Evolutionary conservation across 2,113 vertebrate species (phyloP).

Genomic region (Corvus moneduloides): DNA sequence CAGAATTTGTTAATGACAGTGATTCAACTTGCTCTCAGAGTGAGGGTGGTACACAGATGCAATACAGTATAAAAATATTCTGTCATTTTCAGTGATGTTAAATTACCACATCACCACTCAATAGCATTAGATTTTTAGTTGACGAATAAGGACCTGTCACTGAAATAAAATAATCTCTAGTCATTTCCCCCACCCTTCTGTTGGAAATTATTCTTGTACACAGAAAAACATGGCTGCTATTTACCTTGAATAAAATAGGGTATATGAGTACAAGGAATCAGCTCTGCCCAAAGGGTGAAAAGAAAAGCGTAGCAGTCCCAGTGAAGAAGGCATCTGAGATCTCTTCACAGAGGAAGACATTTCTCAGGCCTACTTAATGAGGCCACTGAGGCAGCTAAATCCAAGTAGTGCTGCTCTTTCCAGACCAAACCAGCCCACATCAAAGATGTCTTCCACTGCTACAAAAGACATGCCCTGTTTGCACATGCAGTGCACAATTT

Average conservation of each 20-base stretch:
- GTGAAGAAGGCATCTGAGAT: not conserved
- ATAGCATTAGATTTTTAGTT: not conserved
- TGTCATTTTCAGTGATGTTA: not conserved
- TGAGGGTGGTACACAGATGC: not conserved
- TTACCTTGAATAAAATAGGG: not conserved
- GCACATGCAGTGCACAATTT: not conserved
- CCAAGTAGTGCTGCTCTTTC: not conserved
- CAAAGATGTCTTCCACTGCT: not conserved
- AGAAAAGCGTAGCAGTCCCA: not conserved
- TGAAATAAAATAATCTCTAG: not conserved
- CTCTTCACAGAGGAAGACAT: not conserved
- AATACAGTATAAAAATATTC: not conserved
- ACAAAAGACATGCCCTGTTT: not conserved
- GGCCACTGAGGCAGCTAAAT: not conserved
- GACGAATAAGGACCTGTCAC: not conserved
- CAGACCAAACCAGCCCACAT: not conserved
- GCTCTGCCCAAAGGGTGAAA: not conserved
- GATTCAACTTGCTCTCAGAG: not conserved
- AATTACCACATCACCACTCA: not conserved
- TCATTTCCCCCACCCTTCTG: fast-evolving
- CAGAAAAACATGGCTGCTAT: not conserved
- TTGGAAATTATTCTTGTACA: not conserved
- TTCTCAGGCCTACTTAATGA: not conserved
- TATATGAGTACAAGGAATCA: not conserved
- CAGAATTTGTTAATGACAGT: not conserved